Evolutionary conservation across 23 tunicate species (phyloP), one percentile per base, ranked within the genome.

Genomic region (Trididemnum nubilum): DNA sequence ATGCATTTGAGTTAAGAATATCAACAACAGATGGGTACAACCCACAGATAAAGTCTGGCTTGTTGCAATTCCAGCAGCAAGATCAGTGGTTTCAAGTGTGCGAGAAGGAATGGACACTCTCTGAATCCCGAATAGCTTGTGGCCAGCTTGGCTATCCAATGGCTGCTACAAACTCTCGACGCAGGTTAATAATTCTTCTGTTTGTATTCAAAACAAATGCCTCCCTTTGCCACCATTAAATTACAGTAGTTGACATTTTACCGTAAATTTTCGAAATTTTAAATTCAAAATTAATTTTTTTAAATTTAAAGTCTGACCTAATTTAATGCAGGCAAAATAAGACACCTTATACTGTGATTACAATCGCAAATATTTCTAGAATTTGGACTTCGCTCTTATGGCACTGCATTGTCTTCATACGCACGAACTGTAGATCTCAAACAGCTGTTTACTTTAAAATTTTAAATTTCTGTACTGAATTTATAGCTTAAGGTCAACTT

Each of bases 51-150:
- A 15, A 15, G 67, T 22, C 67, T 12, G 79, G 79, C 2, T 3
- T 73, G 26, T 54, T 82, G 50, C 78, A 82, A 71, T 30, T 82
- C 5, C 34, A 65, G 24, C 31, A 70, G 12, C 21, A 50, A 5
- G 78, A 69, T 18, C 27, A 34, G 19, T 82, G 86, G 86, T 71
- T 31, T 34, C 44, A 78, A 49, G 33, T 82, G 19, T 82, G 93
- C 51, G 73, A 77, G 52, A 57, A 65, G 21, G 79, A 72, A 7
- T 73, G 86, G 75, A 80, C 80, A 7, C 80, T 66, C 12, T 66
- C 58, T n/a, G 93, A 82, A 61, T 12, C 83, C 0, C 70, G 65
- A 0, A 87, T 79, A 4, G 90, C 84, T 15, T 76, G 90, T 57
- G 86, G 86, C 33, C 71, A 82, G 24, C 78, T 82, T 51, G 86